These are phyloP conservation scores for Ectropis crepuscularia DNA, from an alignment of 2,888 invertebrate species.

Conservation along the genomic window DNA sequence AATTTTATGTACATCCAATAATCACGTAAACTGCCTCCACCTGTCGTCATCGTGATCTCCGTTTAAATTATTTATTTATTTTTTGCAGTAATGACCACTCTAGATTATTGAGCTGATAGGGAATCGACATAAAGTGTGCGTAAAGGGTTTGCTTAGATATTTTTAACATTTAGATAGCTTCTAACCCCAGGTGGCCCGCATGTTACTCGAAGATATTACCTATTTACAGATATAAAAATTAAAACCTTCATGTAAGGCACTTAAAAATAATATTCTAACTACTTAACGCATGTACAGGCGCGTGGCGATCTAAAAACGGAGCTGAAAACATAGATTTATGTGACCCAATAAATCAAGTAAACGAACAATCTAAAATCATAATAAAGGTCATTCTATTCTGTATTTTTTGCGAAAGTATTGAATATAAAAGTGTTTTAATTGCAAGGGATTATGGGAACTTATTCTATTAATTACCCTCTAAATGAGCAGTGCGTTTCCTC, in stretches of 20 bases:
- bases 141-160: constrained; percentile 34
- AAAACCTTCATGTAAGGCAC: neutral
- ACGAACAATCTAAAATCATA: constrained; percentile 32
- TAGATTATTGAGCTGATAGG: constrained; percentile 27
- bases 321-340: neutral
- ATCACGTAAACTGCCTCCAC: constrained; percentile 14
- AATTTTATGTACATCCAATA: constrained; percentile 21
- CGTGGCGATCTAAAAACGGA: constrained; percentile 8
- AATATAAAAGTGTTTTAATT: constrained; percentile 68
- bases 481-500: constrained; percentile 74
- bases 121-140: constrained; percentile 29
- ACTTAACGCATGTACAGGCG: neutral
- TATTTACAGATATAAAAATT: neutral
- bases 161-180: constrained; percentile 28
- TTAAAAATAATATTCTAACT: no score
- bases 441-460: constrained; percentile 76
- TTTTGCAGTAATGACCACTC: constrained; percentile 25
- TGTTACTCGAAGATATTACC: constrained; percentile 5
- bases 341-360: constrained; percentile 28
- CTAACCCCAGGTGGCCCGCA: constrained; percentile 38
- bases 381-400: constrained; percentile 62
- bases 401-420: constrained; percentile 54
- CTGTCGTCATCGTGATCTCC: constrained; percentile 24
- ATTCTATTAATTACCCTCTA: constrained; percentile 78
- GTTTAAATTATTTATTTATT: constrained; percentile 23